Evolutionary conservation across 2,888 invertebrate genomes (phyloP), one percentile per base, ranked within the genome.

Genomic region (Platypus cylindrus): DNA sequence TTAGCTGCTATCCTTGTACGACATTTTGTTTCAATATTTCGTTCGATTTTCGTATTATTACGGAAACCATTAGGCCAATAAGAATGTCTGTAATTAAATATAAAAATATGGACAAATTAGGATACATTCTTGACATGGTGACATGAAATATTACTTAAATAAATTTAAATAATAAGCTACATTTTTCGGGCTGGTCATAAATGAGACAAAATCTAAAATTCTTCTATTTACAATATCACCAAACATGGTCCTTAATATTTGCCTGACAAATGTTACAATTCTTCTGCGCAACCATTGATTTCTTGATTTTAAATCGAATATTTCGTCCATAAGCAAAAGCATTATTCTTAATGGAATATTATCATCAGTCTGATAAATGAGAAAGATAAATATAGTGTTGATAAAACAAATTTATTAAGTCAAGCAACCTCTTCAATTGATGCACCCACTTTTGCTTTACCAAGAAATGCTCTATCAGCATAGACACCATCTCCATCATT

Each of bases 131-230:
- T 8, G 9, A 29, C 16, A 29, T 12, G 9, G 13, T 27, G 13
- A 29, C 29, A 15, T 16, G 16, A 5, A 24, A 7, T 7, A 24
- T 70, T 58, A 87, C 87, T 83, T 85, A 55, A 91, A 81, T 17
- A 78, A 69, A 56, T 78, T 77, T 39, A 93, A 67, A 62, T 90
- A 90, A 51, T 82, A 82, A 1, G 89, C 85, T 27, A 93, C 81
- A 54, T 86, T 86, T 43, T 82, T 77, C 1, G 90, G 86, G 44
- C 87, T 85, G 0, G 91, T 91, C 49, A 89, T 64, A 42, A 77
- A 75, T 15, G 85, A 80, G 2, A 93, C 89, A 51, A 85, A 78
- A 51, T 91, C 90, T 32, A 90, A 69, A 41, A 93, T 91, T 57
- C 85, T 76, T 50, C 87, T 66, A 60, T 86, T 87, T 23, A 86